A percentile compares a stretch with the other conserved stretches of the same genome.
phyloP scores from a whole-genome alignment of 2,113 vertebrate genomes.

The Stigmatopora nigra region DNA sequence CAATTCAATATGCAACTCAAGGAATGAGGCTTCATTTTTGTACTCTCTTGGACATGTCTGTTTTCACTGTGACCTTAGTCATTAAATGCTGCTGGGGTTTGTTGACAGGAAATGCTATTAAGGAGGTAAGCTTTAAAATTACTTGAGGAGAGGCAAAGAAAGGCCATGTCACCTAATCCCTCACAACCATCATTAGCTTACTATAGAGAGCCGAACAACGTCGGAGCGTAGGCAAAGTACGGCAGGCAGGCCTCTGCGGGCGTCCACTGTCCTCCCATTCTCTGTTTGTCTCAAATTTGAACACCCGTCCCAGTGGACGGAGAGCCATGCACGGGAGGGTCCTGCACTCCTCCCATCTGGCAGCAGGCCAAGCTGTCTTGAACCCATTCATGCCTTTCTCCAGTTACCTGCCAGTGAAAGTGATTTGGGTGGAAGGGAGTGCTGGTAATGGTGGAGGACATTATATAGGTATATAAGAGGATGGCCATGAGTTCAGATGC shows the following conservation, averaged over 20 bases:
- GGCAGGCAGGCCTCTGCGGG: constrained; percentile 53
- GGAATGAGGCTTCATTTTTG: neutral
- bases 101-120: constrained; percentile 28
- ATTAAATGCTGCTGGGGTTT: constrained; percentile 11
- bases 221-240: constrained; percentile 38
- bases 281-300: constrained; percentile 44
- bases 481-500: constrained; percentile 65
- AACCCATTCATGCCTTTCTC: constrained; percentile 57
- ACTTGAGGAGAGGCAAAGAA: constrained; percentile 42
- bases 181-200: constrained; percentile 22
- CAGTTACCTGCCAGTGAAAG: constrained; percentile 68
- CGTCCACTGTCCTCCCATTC: constrained; percentile 42
- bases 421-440: constrained; percentile 36
- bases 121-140: constrained; percentile 19
- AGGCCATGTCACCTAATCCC: constrained; percentile 51
- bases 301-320: constrained; percentile 58
- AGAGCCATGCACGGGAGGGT: constrained; percentile 51
- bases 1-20: neutral
- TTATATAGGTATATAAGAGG: constrained; percentile 63
- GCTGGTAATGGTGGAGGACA: constrained; percentile 52
- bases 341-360: constrained; percentile 48
- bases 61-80: neutral
- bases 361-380: constrained; percentile 51
- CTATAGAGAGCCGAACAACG: constrained; percentile 49
- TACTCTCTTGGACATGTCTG: neutral